Evolutionary conservation across 1,140 invertebrate species (phyloP).

Genomic region (Pogonus chalceus): DNA sequence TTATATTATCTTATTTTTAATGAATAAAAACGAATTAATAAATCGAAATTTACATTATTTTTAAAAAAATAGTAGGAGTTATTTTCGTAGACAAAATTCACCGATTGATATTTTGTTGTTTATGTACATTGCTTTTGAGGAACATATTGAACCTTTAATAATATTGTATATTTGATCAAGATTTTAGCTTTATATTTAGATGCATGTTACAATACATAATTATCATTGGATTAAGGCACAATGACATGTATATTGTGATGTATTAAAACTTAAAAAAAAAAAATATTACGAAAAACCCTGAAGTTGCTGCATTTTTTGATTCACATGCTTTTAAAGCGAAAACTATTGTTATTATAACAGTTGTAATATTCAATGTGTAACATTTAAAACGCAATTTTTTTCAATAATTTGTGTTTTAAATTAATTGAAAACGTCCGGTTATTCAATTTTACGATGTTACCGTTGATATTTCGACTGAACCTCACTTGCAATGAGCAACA

Average conservation of each 20-base stretch:
- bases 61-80: too few relatives aligned
- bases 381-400: too few relatives aligned
- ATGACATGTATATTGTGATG: slow-evolving; percentile 21
- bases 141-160: neutral
- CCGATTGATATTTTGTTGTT: neutral
- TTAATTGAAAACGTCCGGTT: too few relatives aligned
- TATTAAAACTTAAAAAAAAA: slow-evolving; percentile 14
- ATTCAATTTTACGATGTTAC: too few relatives aligned
- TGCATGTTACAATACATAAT: slow-evolving; percentile 19
- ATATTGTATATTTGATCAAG: slow-evolving; percentile 7
- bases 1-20: too few relatives aligned
- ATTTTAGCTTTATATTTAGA: slow-evolving; percentile 24
- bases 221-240: slow-evolving; percentile 22
- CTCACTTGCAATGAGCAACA: neutral
- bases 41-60: too few relatives aligned
- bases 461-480: too few relatives aligned
- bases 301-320: neutral
- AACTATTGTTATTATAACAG: slow-evolving; percentile 4
- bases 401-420: too few relatives aligned
- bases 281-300: neutral
- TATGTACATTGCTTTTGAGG: slow-evolving; percentile 2
- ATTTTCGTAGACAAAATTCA: too few relatives aligned
- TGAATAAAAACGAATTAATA: too few relatives aligned
- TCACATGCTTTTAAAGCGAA: neutral
- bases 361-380: too few relatives aligned